Evolutionary conservation across 2,113 vertebrate species (phyloP).

Genomic region (Sander lucioperca): DNA sequence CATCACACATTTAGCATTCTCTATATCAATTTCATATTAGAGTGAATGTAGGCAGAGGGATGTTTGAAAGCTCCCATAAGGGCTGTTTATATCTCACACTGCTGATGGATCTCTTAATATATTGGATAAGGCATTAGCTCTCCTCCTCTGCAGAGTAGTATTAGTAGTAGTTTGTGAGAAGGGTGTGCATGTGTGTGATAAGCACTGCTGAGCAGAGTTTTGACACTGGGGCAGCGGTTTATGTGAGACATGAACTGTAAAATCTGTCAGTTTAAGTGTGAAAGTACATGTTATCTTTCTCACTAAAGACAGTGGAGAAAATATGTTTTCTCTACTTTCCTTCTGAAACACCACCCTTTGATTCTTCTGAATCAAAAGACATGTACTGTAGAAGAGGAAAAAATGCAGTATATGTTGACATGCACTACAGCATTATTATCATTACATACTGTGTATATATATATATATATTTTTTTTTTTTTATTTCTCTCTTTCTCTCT

Average conservation of each 20-base stretch:
- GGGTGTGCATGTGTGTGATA: neutral
- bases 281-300: neutral
- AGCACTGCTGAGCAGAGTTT: neutral
- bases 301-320: neutral
- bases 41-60: conserved; percentile 4
- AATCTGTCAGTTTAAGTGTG: conserved; percentile 6
- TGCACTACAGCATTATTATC: too few relatives aligned
- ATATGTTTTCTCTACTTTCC: neutral
- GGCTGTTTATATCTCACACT: conserved; percentile 5
- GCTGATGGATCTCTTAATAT: conserved; percentile 15
- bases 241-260: neutral
- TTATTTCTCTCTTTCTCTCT: too few relatives aligned
- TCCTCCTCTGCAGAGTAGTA: neutral
- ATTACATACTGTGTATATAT: too few relatives aligned
- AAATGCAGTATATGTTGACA: too few relatives aligned
- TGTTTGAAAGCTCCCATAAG: conserved; percentile 22
- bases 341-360: neutral
- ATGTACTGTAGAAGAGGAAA: too few relatives aligned
- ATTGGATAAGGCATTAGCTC: neutral
- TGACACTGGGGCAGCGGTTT: neutral
- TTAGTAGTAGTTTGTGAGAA: neutral
- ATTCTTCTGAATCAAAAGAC: neutral
- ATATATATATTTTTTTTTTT: too few relatives aligned
- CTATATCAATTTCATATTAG: neutral
- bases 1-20: neutral